Conservation (phyloP, 2,113 vertebrate species). For the Nesospiza acunhae region DNA sequence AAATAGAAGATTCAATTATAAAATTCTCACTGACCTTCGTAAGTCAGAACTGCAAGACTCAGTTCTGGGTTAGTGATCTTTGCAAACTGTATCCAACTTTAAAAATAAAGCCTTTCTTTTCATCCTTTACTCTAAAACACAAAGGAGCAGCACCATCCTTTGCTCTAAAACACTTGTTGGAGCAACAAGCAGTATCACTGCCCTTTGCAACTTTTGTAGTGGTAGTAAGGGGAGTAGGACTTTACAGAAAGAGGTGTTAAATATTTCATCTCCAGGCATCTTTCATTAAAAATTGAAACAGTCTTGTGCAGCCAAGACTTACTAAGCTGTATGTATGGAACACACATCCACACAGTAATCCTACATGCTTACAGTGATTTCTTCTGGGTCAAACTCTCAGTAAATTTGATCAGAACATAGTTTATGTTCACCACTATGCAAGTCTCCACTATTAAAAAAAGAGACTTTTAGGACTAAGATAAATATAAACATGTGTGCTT, state of each 20-base stretch:
- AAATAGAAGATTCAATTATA: not conserved
- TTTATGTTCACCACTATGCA: not conserved
- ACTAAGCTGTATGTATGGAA: not conserved
- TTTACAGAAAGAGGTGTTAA: not conserved
- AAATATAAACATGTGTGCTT: not conserved
- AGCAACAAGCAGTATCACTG: not conserved
- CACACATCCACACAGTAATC: not conserved
- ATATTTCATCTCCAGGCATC: not conserved
- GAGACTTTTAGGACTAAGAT: not conserved
- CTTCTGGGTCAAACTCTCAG: not conserved
- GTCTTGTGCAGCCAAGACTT: not conserved
- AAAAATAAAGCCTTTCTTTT: not conserved
- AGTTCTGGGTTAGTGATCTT: not conserved
- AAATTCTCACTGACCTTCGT: not conserved
- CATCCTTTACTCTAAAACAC: not conserved
- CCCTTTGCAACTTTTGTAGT: not conserved
- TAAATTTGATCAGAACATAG: not conserved
- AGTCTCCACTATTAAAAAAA: not conserved
- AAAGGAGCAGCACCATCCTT: too few species aligned
- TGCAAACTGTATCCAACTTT: not conserved
- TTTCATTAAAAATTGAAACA: slow-evolving; percentile 35
- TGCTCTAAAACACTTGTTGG: not conserved
- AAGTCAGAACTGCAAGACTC: not conserved
- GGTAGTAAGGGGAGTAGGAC: not conserved
- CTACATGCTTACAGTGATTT: not conserved